Percentiles rank a stretch among this genome's conserved stretches.
Evolutionary conservation across 2,888 invertebrate genomes (phyloP).

Genomic region (Drosophila nr. perissopoda): DNA sequence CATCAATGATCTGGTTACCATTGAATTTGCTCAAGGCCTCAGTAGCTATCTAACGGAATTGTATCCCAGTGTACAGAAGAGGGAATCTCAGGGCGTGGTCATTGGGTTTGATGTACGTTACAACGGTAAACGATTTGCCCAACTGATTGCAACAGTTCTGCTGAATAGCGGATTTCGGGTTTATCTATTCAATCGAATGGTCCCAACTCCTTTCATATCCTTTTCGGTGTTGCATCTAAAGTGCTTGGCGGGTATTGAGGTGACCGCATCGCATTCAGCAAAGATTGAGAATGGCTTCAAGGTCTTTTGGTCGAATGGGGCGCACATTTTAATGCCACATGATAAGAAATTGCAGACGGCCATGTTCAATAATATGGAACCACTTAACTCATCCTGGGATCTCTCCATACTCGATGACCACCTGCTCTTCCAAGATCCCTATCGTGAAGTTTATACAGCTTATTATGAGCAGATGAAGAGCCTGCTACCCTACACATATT

Average conservation of each 20-base stretch:
- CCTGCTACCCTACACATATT: constrained; percentile 86
- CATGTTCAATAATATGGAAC: constrained; percentile 92
- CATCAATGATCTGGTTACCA: constrained; percentile 98
- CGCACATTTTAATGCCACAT: constrained; percentile 96
- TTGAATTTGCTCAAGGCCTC: constrained; percentile 97
- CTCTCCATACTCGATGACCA: constrained; percentile 86
- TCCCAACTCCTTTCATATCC: constrained; percentile 97
- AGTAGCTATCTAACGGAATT: constrained; percentile 89
- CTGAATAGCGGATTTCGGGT: constrained; percentile 91
- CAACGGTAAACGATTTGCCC: constrained; percentile 93
- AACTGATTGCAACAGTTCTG: constrained; percentile 94
- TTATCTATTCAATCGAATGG: constrained; percentile 91
- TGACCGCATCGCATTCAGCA: constrained; percentile 98
- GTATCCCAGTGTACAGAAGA: constrained; percentile 86
- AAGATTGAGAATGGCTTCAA: constrained; percentile 98
- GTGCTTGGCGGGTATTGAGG: constrained; percentile 94
- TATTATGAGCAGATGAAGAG: constrained; percentile 89
- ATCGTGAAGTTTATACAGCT: constrained; percentile 87
- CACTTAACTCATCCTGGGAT: constrained; percentile 93
- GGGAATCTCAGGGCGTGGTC: constrained; percentile 90
- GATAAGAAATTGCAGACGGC: constrained; percentile 93
- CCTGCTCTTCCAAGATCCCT: constrained; percentile 89
- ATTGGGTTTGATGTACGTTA: constrained; percentile 97
- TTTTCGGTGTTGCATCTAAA: constrained; percentile 91
- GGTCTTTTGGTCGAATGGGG: constrained; percentile 97